These are phyloP conservation scores for Cotesia vestalis DNA, from an alignment of 1,140 invertebrate genomes.

Conservation along the genomic window DNA sequence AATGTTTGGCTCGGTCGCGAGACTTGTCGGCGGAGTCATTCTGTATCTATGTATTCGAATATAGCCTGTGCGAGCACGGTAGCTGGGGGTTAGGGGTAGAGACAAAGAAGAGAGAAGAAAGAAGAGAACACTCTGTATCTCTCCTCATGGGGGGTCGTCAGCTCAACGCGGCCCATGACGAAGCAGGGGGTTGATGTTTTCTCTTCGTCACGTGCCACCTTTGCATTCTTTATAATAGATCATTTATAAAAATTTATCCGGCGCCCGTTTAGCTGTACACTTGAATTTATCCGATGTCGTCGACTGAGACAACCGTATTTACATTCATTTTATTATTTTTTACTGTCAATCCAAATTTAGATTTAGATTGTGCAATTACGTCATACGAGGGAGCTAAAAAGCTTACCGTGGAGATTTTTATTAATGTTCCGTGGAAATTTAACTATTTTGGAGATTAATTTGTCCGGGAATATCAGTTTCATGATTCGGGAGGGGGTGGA, in stretches of 20 bases:
- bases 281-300: neutral
- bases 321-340: neutral
- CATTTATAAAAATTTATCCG: slow-evolving; percentile 15
- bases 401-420: too few relatives aligned
- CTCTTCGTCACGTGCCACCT: slow-evolving; percentile 19
- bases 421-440: too few relatives aligned
- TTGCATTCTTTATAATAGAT: slow-evolving; percentile 23
- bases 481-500: too few relatives aligned
- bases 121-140: neutral
- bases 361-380: too few relatives aligned
- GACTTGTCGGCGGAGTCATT: slow-evolving; percentile 14
- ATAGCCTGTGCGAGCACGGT: too few relatives aligned
- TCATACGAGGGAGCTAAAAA: too few relatives aligned
- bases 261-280: neutral
- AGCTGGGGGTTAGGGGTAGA: slow-evolving; percentile 15
- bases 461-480: too few relatives aligned
- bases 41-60: too few relatives aligned
- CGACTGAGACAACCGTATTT: neutral
- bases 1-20: slow-evolving; percentile 22
- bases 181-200: slow-evolving; percentile 16
- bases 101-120: slow-evolving; percentile 19
- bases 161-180: slow-evolving; percentile 9
- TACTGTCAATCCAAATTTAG: too few relatives aligned
- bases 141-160: slow-evolving; percentile 12
- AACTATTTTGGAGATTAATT: too few relatives aligned